Conservation (phyloP, 1,140 invertebrate genomes). For the Drosophila trapezifrons region DNA sequence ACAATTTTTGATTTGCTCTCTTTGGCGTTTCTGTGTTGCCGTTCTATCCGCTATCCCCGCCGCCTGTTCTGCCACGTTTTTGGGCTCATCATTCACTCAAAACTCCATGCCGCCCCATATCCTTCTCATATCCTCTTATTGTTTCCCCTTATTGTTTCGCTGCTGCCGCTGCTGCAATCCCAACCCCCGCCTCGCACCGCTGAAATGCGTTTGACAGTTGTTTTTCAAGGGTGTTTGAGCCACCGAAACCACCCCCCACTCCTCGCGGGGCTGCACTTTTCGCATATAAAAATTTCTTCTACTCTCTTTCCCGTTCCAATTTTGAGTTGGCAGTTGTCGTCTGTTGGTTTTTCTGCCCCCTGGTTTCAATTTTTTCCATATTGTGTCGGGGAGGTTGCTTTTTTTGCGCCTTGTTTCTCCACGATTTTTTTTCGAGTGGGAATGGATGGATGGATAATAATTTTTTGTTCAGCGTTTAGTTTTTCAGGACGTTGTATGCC, state of each 20-base stretch:
- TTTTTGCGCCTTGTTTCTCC: background rate
- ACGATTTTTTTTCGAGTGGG: constrained; percentile 1
- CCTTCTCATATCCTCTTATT: constrained; percentile 11
- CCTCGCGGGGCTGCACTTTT: constrained; percentile 38
- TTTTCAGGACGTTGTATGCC: constrained; percentile 37
- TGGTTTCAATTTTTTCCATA: constrained; percentile 36
- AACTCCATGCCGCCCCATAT: constrained; percentile 15
- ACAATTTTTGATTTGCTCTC: constrained; percentile 35
- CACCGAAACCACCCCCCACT: constrained; percentile 34
- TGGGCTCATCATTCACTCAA: constrained; percentile 44
- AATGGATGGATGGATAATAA: constrained; percentile 29
- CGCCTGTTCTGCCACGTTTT: constrained; percentile 2
- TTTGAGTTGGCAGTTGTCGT: constrained; percentile 45
- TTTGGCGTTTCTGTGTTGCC: constrained; percentile 13
- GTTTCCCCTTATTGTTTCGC: constrained; percentile 22
- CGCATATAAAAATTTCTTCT: constrained; percentile 29
- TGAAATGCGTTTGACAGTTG: constrained; percentile 76
- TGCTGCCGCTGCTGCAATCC: constrained; percentile 3
- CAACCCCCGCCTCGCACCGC: constrained; percentile 18
- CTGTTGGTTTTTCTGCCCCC: constrained; percentile 17
- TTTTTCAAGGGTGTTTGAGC: constrained; percentile 74
- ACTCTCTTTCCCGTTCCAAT: constrained; percentile 17
- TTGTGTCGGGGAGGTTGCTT: constrained; percentile 19
- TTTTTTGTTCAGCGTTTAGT: constrained; percentile 38
- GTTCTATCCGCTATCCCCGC: background rate